These are phyloP conservation scores for Caenorhabditis inopinata DNA, from an alignment of 1,140 invertebrate species.

Conservation along the genomic window DNA sequence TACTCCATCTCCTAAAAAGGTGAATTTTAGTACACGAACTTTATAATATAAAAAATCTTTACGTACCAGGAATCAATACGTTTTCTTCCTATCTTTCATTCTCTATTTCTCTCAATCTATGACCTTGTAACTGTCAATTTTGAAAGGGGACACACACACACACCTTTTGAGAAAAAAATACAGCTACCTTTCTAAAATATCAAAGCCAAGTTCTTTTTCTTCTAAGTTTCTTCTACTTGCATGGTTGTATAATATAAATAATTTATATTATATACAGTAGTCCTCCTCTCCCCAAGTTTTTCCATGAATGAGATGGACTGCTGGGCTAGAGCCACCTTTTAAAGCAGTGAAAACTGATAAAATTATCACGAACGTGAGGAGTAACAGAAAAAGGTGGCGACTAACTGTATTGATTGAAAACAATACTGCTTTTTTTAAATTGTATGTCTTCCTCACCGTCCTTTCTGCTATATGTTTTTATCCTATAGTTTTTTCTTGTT, in stretches of 20 bases:
- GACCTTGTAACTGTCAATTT: conserved; percentile 13
- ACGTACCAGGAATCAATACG: background rate
- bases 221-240: background rate
- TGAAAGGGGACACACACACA: background rate
- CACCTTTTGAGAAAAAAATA: background rate
- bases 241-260: too few species aligned
- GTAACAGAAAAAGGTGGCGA: background rate
- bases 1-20: background rate
- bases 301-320: background rate
- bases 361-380: background rate
- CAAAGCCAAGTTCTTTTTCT: background rate
- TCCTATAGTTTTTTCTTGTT: background rate
- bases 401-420: background rate
- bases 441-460: background rate
- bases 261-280: too few species aligned
- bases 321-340: too few species aligned
- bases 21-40: too few species aligned
- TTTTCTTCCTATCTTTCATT: background rate
- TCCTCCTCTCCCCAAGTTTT: background rate
- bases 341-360: background rate
- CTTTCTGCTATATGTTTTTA: background rate
- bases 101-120: background rate
- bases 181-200: background rate
- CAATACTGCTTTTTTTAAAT: background rate
- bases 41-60: too few species aligned